phyloP scores from a whole-genome alignment of 2,888 invertebrate genomes.

The Drosophila melanosoma region DNA sequence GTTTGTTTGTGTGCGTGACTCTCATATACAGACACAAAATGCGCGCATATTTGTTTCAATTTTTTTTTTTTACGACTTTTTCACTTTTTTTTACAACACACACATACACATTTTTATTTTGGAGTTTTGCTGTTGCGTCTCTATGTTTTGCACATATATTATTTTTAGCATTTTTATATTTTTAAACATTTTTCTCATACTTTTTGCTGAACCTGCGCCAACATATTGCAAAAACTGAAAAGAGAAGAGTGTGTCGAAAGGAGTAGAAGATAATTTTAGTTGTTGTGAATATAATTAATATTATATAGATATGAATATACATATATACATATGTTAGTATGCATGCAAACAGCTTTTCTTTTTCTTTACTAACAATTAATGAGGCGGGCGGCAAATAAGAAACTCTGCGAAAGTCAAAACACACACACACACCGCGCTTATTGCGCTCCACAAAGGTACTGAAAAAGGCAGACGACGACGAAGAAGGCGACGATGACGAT shows the following conservation, averaged over 20 bases:
- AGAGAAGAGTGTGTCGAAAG: conserved; percentile 45
- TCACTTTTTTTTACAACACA: conserved; percentile 44
- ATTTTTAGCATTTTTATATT: conserved; percentile 60
- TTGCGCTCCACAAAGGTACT: conserved; percentile 77
- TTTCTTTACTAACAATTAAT: conserved; percentile 60
- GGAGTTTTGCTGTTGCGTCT: conserved; percentile 50
- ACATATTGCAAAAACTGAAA: conserved; percentile 73
- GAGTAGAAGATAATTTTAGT: conserved; percentile 26
- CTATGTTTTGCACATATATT: conserved; percentile 40
- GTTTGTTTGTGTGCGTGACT: conserved; percentile 48
- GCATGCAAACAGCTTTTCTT: conserved; percentile 13
- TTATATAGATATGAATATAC: conserved; percentile 7
- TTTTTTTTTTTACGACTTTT: conserved; percentile 63
- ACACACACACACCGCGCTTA: conserved; percentile 71
- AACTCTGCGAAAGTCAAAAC: conserved; percentile 60
- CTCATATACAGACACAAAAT: conserved; percentile 76
- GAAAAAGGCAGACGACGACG: conserved; percentile 61
- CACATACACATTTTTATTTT: conserved; percentile 45
- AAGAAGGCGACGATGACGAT: conserved; percentile 40
- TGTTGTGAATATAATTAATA: conserved; percentile 28
- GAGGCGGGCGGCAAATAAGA: conserved; percentile 72
- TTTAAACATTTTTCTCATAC: conserved; percentile 57
- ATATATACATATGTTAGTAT: conserved; percentile 11
- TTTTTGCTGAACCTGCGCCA: conserved; percentile 75
- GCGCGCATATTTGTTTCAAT: conserved; percentile 73